Evolutionary conservation across 2,113 vertebrate species (phyloP).

Genomic region (Bambusicola thoracicus): DNA sequence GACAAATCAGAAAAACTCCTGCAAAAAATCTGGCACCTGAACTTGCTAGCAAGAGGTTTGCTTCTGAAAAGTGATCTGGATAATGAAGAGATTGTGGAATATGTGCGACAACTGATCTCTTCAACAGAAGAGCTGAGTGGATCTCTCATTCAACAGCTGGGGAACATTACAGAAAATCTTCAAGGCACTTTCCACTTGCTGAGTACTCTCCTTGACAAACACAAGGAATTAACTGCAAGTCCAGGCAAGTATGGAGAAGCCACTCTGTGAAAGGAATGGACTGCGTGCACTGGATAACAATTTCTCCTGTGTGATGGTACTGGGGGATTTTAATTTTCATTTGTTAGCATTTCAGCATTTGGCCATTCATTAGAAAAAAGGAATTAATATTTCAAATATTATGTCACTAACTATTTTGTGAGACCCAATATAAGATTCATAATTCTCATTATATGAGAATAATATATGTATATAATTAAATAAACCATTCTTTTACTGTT

Average conservation of each 20-base stretch:
- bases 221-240: conserved; percentile 26
- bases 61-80: conserved; percentile 40
- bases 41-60: not conserved
- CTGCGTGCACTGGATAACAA: not conserved
- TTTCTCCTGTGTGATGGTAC: not conserved
- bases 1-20: conserved; percentile 58
- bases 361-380: not conserved
- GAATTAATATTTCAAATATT: not conserved
- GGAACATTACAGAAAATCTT: conserved; percentile 39
- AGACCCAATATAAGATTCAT: not conserved
- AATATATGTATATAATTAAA: not conserved
- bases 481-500: not conserved
- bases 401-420: not conserved
- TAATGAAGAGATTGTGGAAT: not conserved
- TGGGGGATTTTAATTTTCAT: not conserved
- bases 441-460: not conserved
- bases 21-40: conserved; percentile 69
- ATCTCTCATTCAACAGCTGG: conserved; percentile 63
- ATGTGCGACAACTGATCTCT: conserved; percentile 31
- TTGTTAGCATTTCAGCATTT: not conserved
- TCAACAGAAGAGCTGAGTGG: conserved; percentile 56
- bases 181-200: conserved; percentile 55
- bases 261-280: not conserved
- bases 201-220: conserved; percentile 42
- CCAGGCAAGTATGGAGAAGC: conserved; percentile 67